A percentile compares a stretch with the other conserved stretches of the same genome.
phyloP scores from a whole-genome alignment of 64 coral and sea anemone species.

The Actinia tenebrosa region DNA sequence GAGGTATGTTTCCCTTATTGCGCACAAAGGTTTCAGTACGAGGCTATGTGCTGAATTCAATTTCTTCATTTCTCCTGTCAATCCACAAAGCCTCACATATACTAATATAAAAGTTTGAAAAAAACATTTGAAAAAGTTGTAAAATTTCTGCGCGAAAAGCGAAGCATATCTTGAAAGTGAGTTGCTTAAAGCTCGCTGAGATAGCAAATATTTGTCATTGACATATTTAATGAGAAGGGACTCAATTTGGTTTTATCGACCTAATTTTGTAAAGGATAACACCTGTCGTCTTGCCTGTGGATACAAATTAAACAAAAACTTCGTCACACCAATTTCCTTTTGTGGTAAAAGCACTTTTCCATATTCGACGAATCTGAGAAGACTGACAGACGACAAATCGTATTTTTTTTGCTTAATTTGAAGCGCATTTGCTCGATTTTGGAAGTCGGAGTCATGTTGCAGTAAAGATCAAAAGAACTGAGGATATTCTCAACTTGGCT shows the following conservation, averaged over 20 bases:
- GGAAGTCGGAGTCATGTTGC: no score
- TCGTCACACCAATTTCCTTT: constrained; percentile 7
- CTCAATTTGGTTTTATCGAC: not conserved
- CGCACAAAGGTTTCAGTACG: no score
- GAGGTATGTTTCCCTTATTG: no score
- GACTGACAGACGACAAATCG: not conserved
- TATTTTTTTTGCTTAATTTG: not conserved
- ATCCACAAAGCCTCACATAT: no score
- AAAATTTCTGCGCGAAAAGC: no score
- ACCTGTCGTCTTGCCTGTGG: not conserved
- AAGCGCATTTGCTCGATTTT: not conserved
- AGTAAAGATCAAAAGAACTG: no score
- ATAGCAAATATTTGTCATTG: not conserved
- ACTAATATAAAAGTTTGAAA: no score
- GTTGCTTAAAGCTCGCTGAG: not conserved
- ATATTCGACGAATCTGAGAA: not conserved
- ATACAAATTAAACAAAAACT: not conserved
- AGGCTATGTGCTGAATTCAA: no score
- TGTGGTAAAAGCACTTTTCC: not conserved
- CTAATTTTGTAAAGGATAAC: not conserved
- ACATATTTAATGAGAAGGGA: not conserved
- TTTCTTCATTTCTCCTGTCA: no score
- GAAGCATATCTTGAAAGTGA: no score
- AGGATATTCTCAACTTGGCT: no score
- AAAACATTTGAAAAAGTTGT: no score